A percentile compares a stretch with the other conserved stretches of the same genome.
These are phyloP conservation scores for Diplazon laetatorius DNA, from an alignment of 2,888 invertebrate genomes.

Conservation along the genomic window DNA sequence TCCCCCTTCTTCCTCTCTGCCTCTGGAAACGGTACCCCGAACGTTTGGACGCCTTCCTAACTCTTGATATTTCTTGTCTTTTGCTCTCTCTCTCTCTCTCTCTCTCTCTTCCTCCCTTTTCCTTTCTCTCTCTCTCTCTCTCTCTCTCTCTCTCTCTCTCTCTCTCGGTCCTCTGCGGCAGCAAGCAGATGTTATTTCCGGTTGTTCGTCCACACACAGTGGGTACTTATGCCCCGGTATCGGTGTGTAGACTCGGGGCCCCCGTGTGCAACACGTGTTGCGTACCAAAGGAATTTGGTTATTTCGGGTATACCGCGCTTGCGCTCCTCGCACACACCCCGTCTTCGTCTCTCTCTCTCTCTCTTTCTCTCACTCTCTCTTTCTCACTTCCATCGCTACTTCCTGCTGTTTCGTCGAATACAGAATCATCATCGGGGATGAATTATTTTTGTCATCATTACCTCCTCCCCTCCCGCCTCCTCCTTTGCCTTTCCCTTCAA, in stretches of 20 bases:
- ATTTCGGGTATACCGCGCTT: slow-evolving; percentile 69
- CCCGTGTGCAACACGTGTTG: slow-evolving; percentile 69
- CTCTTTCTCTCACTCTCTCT: too few relatives aligned
- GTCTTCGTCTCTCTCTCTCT: too few relatives aligned
- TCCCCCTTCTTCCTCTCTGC: background rate
- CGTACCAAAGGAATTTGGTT: slow-evolving; percentile 65
- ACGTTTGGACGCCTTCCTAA: slow-evolving; percentile 15
- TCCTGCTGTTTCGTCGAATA: slow-evolving; percentile 37
- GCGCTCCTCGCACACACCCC: slow-evolving; percentile 58
- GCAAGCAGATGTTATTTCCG: slow-evolving; percentile 77
- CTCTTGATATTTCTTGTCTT: slow-evolving; percentile 27
- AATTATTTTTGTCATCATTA: slow-evolving; percentile 35
- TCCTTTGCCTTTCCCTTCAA: too few relatives aligned
- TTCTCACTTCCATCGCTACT: slow-evolving; percentile 41
- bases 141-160: slow-evolving; percentile 19
- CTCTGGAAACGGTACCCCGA: background rate
- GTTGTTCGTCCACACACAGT: slow-evolving; percentile 56
- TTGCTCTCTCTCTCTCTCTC: background rate
- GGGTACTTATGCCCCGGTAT: slow-evolving; percentile 29
- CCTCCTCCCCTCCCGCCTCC: too few relatives aligned
- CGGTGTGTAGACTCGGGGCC: slow-evolving; percentile 24
- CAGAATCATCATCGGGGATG: slow-evolving; percentile 22
- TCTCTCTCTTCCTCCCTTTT: background rate
- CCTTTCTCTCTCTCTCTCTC: background rate
- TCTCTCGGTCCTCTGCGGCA: slow-evolving; percentile 28